Evolutionary conservation across 2,797 vertebrate genomes (phyloP).

Genomic region (Chelon labrosus): DNA sequence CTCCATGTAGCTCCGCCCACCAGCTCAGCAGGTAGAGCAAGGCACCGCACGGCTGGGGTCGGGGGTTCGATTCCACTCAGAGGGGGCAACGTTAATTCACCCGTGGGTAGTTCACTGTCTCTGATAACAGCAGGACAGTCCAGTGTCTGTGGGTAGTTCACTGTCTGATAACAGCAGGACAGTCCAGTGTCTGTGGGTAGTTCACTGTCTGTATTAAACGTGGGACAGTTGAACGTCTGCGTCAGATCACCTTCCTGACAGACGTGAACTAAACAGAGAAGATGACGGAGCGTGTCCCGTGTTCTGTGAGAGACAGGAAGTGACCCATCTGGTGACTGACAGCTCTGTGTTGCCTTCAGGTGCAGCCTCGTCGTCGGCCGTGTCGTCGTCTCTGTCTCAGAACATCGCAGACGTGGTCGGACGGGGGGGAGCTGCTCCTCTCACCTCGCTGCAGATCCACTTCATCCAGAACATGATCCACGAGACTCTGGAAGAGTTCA

Average conservation of each 20-base stretch:
- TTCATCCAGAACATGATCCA: conserved; percentile 99
- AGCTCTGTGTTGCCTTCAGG: conserved; percentile 37
- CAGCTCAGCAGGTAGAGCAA: conserved; percentile 71
- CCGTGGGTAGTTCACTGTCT: conserved; percentile 2
- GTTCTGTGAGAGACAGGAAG: no score
- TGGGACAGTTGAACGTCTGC: no score
- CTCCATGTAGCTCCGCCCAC: conserved; percentile 73
- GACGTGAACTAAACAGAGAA: no score
- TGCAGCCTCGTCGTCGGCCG: conserved; percentile 76
- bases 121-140: neutral
- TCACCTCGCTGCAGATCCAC: conserved; percentile 93
- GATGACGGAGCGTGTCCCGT: no score
- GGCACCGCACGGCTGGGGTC: neutral
- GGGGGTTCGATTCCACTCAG: no score
- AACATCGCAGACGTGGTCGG: conserved; percentile 88
- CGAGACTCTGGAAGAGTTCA: conserved; percentile 95
- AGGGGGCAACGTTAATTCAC: no score
- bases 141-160: neutral
- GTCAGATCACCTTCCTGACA: no score
- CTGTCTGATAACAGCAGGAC: no score
- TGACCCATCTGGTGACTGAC: no score
- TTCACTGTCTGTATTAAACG: no score
- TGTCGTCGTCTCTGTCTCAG: conserved; percentile 88
- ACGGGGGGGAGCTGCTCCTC: conserved; percentile 86
- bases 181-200: no score